These are phyloP conservation scores for Lutjanus campechanus DNA, from an alignment of 2,797 vertebrate genomes.

Conservation along the genomic window DNA sequence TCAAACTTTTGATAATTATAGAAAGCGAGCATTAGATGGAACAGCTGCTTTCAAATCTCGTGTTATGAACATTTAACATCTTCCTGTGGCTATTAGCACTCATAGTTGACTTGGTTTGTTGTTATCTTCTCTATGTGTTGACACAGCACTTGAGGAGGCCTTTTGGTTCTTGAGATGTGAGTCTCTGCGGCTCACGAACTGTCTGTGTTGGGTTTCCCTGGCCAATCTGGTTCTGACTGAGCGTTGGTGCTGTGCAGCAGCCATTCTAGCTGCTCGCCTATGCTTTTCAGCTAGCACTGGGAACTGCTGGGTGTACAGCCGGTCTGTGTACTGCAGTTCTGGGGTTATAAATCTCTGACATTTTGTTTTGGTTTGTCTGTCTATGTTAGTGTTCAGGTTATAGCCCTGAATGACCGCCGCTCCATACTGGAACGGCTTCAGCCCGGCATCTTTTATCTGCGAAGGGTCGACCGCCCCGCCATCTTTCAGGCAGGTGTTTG, in stretches of 20 bases:
- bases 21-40: not conserved
- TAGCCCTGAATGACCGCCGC: slow-evolving; percentile 89
- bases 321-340: slow-evolving; percentile 88
- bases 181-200: slow-evolving; percentile 9
- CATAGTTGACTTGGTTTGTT: slow-evolving; percentile 34
- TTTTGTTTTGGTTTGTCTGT: slow-evolving; percentile 63
- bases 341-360: slow-evolving; percentile 88
- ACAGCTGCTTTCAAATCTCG: not conserved
- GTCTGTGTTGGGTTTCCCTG: slow-evolving; percentile 24
- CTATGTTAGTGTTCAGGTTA: slow-evolving; percentile 83
- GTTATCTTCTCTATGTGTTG: slow-evolving; percentile 3
- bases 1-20: not conserved
- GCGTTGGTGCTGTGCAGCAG: slow-evolving; percentile 5
- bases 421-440: slow-evolving; percentile 89
- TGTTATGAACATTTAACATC: not conserved
- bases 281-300: slow-evolving; percentile 64
- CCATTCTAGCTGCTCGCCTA: slow-evolving; percentile 19
- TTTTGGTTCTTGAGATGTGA: slow-evolving; percentile 25
- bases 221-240: slow-evolving; percentile 1
- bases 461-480: slow-evolving; percentile 71
- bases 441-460: slow-evolving; percentile 73
- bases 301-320: slow-evolving; percentile 86
- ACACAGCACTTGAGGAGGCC: slow-evolving; percentile 30
- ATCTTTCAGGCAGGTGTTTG: slow-evolving; percentile 83
- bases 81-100: not conserved